phyloP scores from a whole-genome alignment of 1,140 invertebrate species.

The Ptiloglossa arizonensis region DNA sequence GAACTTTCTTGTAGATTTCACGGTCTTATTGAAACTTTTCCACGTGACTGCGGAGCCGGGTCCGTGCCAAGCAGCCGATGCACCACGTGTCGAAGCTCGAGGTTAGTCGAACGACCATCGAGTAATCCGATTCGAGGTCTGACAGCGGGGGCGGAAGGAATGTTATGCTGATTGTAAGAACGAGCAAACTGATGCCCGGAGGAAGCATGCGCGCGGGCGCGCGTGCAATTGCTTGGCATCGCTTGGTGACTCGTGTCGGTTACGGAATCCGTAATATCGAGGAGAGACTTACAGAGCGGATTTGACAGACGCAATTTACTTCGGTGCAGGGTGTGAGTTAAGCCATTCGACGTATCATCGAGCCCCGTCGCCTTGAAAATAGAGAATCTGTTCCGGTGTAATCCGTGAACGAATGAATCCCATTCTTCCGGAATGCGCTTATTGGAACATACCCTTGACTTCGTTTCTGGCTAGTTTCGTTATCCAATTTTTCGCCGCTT shows the following conservation, averaged over 20 bases:
- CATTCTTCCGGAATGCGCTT: constrained; percentile 37
- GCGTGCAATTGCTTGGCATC: constrained; percentile 24
- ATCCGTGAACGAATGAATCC: constrained; percentile 46
- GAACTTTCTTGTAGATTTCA: background rate
- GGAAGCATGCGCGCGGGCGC: background rate
- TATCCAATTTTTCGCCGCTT: constrained; percentile 33
- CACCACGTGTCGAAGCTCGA: background rate
- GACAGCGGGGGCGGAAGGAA: background rate
- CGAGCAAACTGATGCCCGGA: constrained; percentile 30
- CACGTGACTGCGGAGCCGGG: background rate
- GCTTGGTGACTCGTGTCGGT: constrained; percentile 26
- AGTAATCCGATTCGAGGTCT: constrained; percentile 12
- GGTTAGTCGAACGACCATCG: background rate
- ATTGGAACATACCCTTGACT: constrained; percentile 43
- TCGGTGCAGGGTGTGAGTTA: background rate
- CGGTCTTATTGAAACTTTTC: constrained; percentile 22
- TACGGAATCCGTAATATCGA: constrained; percentile 51
- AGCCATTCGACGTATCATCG: constrained; percentile 47
- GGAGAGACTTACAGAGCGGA: constrained; percentile 45
- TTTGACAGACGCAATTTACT: constrained; percentile 53
- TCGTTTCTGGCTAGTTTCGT: constrained; percentile 9
- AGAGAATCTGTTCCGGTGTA: constrained; percentile 47
- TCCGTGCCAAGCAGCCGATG: background rate
- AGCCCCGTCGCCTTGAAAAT: constrained; percentile 39
- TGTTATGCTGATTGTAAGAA: constrained; percentile 41